phyloP scores from a whole-genome alignment of 1,140 invertebrate species.

The Steinernema khuongi region DNA sequence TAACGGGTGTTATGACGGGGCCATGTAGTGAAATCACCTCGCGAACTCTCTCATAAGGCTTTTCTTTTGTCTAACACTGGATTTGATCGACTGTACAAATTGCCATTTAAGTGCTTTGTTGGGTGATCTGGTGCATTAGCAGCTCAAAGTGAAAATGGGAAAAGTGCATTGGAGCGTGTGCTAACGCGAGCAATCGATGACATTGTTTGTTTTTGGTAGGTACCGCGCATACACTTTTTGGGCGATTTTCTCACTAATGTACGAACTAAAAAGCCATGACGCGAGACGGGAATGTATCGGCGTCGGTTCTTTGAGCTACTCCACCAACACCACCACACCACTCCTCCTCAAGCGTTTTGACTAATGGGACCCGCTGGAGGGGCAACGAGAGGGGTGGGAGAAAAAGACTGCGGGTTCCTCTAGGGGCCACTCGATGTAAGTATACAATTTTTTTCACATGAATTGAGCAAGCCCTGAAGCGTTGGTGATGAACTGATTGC shows the following conservation, averaged over 20 bases:
- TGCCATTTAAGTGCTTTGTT: no score
- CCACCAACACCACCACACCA: not conserved
- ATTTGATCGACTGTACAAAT: no score
- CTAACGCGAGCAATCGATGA: not conserved
- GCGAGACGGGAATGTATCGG: not conserved
- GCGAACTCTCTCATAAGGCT: no score
- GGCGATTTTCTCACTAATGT: slow-evolving; percentile 9
- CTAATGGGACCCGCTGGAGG: not conserved
- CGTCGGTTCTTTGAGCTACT: not conserved
- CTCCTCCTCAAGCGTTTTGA: slow-evolving; percentile 4
- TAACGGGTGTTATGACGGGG: no score
- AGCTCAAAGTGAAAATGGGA: no score
- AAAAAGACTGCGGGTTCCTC: not conserved
- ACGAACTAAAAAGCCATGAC: not conserved
- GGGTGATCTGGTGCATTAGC: no score
- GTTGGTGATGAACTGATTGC: no score
- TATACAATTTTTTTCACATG: slow-evolving; percentile 1
- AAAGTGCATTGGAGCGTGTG: not conserved
- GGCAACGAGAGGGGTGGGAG: not conserved
- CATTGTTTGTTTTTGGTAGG: not conserved
- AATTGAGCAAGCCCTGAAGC: not conserved
- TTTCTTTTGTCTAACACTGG: no score
- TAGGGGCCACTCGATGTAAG: slow-evolving; percentile 6
- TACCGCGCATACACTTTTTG: not conserved
- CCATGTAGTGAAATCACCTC: no score